Conservation (phyloP, 2,113 vertebrate genomes). For the Connochaetes taurinus region DNA sequence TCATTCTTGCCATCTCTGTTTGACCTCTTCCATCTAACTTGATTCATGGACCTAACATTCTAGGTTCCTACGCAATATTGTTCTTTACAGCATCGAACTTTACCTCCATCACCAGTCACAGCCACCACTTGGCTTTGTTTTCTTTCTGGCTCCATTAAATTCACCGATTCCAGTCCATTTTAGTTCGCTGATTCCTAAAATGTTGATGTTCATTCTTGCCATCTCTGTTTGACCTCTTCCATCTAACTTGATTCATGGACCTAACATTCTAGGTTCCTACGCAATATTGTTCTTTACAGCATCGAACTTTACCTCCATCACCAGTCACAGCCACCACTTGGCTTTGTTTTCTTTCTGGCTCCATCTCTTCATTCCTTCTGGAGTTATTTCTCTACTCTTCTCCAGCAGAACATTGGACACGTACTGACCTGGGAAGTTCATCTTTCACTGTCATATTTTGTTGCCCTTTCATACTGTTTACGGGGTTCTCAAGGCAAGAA, state of each 20-base stretch:
- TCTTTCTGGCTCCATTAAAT: no score
- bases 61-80: background rate
- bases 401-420: background rate
- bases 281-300: background rate
- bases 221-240: background rate
- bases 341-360: background rate
- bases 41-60: background rate
- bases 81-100: background rate
- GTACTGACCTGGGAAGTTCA: background rate
- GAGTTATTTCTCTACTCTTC: background rate
- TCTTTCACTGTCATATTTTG: background rate
- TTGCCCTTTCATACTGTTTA: background rate
- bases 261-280: background rate
- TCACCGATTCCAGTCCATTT: background rate
- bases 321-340: background rate
- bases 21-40: background rate
- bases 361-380: background rate
- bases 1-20: background rate
- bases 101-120: background rate
- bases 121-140: background rate
- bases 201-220: background rate
- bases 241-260: background rate
- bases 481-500: background rate
- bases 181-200: background rate
- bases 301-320: background rate